Evolutionary conservation across 2,888 invertebrate species (phyloP), one percentile per base, ranked within the genome.

Genomic region (Lysandra bellargus): DNA sequence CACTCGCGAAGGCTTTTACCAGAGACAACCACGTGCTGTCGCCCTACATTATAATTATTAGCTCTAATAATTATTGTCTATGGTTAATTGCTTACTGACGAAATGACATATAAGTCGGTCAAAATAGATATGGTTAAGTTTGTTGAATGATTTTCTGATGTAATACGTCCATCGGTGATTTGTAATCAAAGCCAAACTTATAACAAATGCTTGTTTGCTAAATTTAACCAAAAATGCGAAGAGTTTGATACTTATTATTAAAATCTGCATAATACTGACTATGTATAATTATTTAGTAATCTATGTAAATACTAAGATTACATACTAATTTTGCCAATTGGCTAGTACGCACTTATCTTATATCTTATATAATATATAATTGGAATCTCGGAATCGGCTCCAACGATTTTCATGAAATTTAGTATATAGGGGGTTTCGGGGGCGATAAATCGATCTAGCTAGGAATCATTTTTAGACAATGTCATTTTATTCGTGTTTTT

Each of bases 1-100:
- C 44, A 78, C 79, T 80, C 44, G 60, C 69, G 78, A 81, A 81
- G 80, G 81, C 49, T 80, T 79, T 75, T 49, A 74, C 74, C 75
- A 76, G 76, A 76, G 76, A 76, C 57, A 76, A 76, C 53, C 57
- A 57, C 33, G 30, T 76, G 76, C 30, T 76, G 57, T 33, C 57
- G 76, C 76, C 76, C 57, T 76, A 76, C 33, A 76, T 76, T 76
- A 12, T 76, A 76, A n/a, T 57, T 76, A n/a, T 57, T 76, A 76
- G 33, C 17, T 76, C 57, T 76, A 76, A 76, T 76, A 30, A 75
- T 75, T 49, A 75, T 75, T 76, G 33, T 76, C 57, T 76, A 23
- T 76, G 53, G 30, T 17, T 12, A 53, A 76, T 57, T 57, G 57
- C 57, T 1, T 5, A 44, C 23, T 76, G 57, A 14, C 7, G 53